Base-by-base conservation (phyloP, 2,797 vertebrate species). In the Oryzias sinensis region DNA sequence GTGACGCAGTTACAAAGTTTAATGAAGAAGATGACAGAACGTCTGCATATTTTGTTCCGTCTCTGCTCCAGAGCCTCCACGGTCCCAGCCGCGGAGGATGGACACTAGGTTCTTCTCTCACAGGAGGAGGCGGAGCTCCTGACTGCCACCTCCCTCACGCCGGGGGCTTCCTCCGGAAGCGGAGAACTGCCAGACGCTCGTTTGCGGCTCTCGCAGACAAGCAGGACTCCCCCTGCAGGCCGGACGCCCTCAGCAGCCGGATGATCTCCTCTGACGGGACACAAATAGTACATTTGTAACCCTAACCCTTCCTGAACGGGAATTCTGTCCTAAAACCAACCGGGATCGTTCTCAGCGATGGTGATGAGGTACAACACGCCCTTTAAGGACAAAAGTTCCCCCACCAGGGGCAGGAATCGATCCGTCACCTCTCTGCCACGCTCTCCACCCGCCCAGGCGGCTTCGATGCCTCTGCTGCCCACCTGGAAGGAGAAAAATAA, bases 351-450 rank as follows among this genome's bases (percentile, higher is more conserved):
- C 80, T 98, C 96, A 14, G 92, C 90, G 43, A 96, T 87, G 37
- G 94, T 91, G 14, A 98, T 89, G 52, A 98, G 89, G 75, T 96
- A 98, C 77, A 98, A 98, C 4, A 94, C 54, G 15, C 96, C 97
- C 72, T 80, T 64, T n/a, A 75, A 72, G 44, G 96, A 96, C 59
- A 99, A 92, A 17, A 99, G 80, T 41, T 92, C 86, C 20, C 93
- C 65, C 7, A 93, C 93, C 40, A 90, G 44, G 0, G 95, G 94
- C 45, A 98, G 93, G 24, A 98, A 85, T 53, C 93, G 90, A 74
- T 98, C 94, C n/a, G 94, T 96, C 61, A 98, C 95, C 83, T 97
- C 94, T 51, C 96, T 87, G 15, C 96, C 97, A 27, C 83, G 86
- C 65, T 68, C 84, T 46, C 97, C 97, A 16, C 97, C 97, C 5